A percentile compares a stretch with the other conserved stretches of the same genome.
Conservation (phyloP, 1,140 invertebrate species). For the Panagrolaimus sp. region DNA sequence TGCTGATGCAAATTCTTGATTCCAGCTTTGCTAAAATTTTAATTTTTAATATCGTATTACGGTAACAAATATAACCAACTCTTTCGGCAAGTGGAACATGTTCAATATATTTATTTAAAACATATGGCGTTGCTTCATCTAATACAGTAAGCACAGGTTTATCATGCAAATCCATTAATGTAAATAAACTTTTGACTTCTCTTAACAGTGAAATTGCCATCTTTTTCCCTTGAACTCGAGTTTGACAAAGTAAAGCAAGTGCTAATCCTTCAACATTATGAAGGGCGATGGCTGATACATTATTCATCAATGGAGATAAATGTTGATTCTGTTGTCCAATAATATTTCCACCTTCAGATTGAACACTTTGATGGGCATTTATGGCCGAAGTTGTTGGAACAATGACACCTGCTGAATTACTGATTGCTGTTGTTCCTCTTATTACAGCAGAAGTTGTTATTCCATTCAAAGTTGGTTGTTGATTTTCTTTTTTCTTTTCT, state of each 20-base stretch:
- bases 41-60: no score
- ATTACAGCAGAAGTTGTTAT: background rate
- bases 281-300: constrained; percentile 45
- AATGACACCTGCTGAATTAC: background rate
- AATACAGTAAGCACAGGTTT: constrained; percentile 83
- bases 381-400: background rate
- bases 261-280: constrained; percentile 66
- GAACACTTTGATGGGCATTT: background rate
- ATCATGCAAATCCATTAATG: constrained; percentile 63
- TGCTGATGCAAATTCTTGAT: constrained; percentile 81
- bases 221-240: constrained; percentile 75
- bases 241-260: constrained; percentile 87
- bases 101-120: constrained; percentile 66
- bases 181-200: constrained; percentile 68
- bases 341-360: no score
- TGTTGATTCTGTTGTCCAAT: background rate
- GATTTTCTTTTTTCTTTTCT: constrained; percentile 41
- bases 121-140: constrained; percentile 68
- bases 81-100: constrained; percentile 81
- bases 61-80: no score
- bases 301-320: constrained; percentile 19
- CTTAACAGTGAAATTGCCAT: constrained; percentile 80
- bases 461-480: background rate
- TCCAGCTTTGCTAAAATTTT: constrained; percentile 52
- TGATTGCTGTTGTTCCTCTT: background rate